phyloP scores from a whole-genome alignment of 2,888 invertebrate genomes.

The Melikaiella ostensackeni region DNA sequence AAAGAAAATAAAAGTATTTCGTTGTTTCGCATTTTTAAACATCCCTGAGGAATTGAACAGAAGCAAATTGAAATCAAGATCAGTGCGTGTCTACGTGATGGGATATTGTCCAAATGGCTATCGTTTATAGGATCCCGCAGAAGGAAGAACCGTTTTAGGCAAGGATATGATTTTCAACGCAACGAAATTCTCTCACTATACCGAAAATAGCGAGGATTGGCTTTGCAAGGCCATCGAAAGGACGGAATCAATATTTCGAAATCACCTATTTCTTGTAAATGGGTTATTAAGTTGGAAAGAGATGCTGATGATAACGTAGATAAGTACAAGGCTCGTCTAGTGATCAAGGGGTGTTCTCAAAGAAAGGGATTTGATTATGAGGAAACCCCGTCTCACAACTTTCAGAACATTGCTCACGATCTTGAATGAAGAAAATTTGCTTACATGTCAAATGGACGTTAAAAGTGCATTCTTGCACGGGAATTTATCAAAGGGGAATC shows the following conservation, averaged over 20 bases:
- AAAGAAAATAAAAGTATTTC: too few species aligned
- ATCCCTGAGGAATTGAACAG: constrained; percentile 51
- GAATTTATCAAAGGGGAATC: constrained; percentile 57
- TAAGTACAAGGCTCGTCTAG: too few species aligned
- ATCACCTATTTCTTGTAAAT: constrained; percentile 18
- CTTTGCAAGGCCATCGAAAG: too few species aligned
- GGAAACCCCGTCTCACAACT: constrained; percentile 45
- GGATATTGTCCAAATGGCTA: constrained; percentile 59
- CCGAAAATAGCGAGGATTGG: too few species aligned
- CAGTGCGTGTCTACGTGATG: constrained; percentile 51
- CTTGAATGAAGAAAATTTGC: constrained; percentile 47
- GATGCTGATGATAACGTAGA: neutral
- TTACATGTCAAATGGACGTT: constrained; percentile 60
- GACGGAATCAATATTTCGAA: too few species aligned
- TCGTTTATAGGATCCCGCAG: constrained; percentile 52
- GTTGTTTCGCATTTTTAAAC: constrained; percentile 43
- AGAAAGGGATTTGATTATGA: too few species aligned
- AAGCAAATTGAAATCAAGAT: constrained; percentile 58
- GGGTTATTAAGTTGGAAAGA: neutral
- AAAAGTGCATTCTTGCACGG: constrained; percentile 66
- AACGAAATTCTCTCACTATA: too few species aligned
- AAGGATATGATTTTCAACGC: too few species aligned
- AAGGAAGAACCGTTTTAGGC: neutral
- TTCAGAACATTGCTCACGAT: constrained; percentile 44
- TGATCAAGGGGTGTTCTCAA: too few species aligned